A percentile compares a stretch with the other conserved stretches of the same genome.
Conservation (phyloP, 2,113 vertebrate species). For the Vimba vimba region DNA sequence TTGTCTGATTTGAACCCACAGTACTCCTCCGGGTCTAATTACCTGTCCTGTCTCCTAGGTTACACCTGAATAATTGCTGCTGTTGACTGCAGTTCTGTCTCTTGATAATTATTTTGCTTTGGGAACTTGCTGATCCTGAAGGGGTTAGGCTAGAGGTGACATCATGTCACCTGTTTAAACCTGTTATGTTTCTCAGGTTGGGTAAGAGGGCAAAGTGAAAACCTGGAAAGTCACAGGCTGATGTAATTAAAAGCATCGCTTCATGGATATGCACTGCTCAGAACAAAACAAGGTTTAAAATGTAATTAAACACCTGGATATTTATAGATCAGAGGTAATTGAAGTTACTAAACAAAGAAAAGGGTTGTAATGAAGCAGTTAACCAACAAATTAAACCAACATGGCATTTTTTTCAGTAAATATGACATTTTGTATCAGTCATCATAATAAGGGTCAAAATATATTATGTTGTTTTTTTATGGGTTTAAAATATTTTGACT, state of each 20-base stretch:
- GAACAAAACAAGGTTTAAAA: background rate
- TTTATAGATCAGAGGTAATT: conserved; percentile 5
- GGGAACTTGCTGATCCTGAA: conserved; percentile 20
- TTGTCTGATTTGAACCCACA: background rate
- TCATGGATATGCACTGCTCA: background rate
- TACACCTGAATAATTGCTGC: conserved; percentile 47
- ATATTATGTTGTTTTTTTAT: too few relatives aligned
- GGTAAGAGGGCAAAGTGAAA: background rate
- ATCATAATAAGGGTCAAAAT: background rate
- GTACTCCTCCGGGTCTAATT: conserved; percentile 48
- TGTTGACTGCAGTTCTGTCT: conserved; percentile 49
- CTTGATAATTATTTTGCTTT: conserved; percentile 41
- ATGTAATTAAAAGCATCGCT: background rate
- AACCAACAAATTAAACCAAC: background rate
- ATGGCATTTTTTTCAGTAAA: background rate
- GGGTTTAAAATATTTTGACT: background rate
- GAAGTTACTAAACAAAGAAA: background rate
- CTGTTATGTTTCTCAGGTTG: conserved; percentile 42
- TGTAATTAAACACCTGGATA: conserved; percentile 1
- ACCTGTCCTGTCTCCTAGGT: conserved; percentile 44
- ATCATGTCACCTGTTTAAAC: background rate
- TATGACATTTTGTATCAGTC: background rate
- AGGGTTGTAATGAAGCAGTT: background rate
- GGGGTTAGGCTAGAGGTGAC: background rate
- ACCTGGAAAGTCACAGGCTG: conserved; percentile 5